A percentile compares a stretch with the other conserved stretches of the same genome.
These are phyloP conservation scores for Drosophila nigromelanica DNA, from an alignment of 1,140 invertebrate genomes.

Conservation along the genomic window DNA sequence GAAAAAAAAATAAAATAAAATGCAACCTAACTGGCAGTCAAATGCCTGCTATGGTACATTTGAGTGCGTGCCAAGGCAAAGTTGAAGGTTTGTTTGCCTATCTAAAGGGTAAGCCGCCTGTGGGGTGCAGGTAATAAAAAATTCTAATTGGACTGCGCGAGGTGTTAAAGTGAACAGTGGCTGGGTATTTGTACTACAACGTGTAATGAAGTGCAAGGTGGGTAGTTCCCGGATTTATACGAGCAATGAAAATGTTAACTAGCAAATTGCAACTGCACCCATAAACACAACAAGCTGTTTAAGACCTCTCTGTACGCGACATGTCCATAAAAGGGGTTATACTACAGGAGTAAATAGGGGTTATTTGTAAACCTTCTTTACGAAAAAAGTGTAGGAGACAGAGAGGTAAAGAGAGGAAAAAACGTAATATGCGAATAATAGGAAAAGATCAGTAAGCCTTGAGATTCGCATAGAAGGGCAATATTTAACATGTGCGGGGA, in stretches of 20 bases:
- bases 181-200: slow-evolving; percentile 6
- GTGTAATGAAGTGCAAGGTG: slow-evolving; percentile 36
- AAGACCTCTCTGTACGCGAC: slow-evolving; percentile 1
- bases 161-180: slow-evolving; percentile 40
- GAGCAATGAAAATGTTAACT: slow-evolving; percentile 37
- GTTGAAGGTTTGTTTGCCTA: slow-evolving; percentile 33
- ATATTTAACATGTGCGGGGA: no score
- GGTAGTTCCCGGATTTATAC: slow-evolving; percentile 26
- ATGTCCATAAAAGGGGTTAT: slow-evolving; percentile 7
- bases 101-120: slow-evolving; percentile 5
- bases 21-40: background rate
- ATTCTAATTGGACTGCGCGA: slow-evolving; percentile 52
- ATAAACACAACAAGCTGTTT: slow-evolving; percentile 33
- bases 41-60: slow-evolving; percentile 1
- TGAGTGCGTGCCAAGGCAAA: slow-evolving; percentile 41
- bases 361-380: background rate
- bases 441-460: no score
- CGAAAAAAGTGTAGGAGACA: background rate
- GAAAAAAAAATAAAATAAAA: slow-evolving; percentile 23
- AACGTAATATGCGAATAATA: no score
- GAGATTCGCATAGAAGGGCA: no score
- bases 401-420: no score
- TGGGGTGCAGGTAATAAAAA: slow-evolving; percentile 40
- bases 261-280: slow-evolving; percentile 29
- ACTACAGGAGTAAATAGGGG: background rate